A percentile compares a stretch with the other conserved stretches of the same genome.
Evolutionary conservation across 2,888 invertebrate genomes (phyloP).

Genomic region (Patella pellucida): DNA sequence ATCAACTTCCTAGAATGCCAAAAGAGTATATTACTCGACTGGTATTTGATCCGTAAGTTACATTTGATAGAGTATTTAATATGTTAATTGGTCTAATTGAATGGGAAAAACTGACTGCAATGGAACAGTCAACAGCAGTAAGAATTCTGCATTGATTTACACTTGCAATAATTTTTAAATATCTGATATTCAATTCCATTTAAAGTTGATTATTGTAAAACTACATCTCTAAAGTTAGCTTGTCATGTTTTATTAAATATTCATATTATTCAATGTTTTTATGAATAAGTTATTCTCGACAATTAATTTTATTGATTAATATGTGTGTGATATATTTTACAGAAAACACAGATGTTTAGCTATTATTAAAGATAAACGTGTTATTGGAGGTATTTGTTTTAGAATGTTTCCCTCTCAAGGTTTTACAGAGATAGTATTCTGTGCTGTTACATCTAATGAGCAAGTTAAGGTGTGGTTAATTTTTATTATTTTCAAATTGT

Average conservation of each 20-base stretch:
- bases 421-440: slow-evolving; percentile 98
- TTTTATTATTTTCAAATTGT: background rate
- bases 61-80: background rate
- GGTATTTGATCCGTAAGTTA: slow-evolving; percentile 82
- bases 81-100: background rate
- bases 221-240: too few relatives aligned
- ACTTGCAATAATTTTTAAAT: too few relatives aligned
- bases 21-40: slow-evolving; percentile 96
- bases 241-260: too few relatives aligned
- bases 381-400: slow-evolving; percentile 98
- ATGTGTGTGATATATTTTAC: slow-evolving; percentile 22
- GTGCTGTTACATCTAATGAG: slow-evolving; percentile 95
- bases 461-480: slow-evolving; percentile 78
- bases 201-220: too few relatives aligned
- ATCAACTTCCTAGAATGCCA: slow-evolving; percentile 97
- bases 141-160: too few relatives aligned
- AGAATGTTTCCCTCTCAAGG: slow-evolving; percentile 94
- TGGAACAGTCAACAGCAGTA: background rate
- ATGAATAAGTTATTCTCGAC: too few relatives aligned
- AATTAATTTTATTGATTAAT: too few relatives aligned
- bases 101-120: background rate
- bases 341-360: slow-evolving; percentile 92
- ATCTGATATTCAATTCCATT: too few relatives aligned
- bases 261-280: too few relatives aligned
- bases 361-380: slow-evolving; percentile 83